These are phyloP conservation scores for Apoderus coryli DNA, from an alignment of 2,888 invertebrate genomes.

Conservation along the genomic window DNA sequence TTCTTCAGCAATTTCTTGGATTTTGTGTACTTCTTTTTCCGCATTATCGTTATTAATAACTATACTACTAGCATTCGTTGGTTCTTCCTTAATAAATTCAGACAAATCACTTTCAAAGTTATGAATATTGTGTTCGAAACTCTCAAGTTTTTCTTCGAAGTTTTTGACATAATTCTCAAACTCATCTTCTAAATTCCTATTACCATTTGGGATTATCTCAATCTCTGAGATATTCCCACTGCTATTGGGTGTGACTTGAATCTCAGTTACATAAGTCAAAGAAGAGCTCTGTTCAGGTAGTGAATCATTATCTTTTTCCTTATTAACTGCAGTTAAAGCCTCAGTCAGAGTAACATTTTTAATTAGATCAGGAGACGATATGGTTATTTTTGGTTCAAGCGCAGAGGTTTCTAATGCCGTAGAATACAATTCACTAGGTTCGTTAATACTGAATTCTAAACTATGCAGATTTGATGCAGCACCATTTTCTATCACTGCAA, in stretches of 20 bases:
- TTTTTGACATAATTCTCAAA: slow-evolving; percentile 30
- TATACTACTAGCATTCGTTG: no score
- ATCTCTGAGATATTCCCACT: slow-evolving; percentile 25
- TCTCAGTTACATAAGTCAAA: slow-evolving; percentile 56
- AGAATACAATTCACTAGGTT: slow-evolving; percentile 27
- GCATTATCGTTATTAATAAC: slow-evolving; percentile 21
- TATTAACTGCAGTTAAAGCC: slow-evolving; percentile 26
- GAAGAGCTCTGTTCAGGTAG: slow-evolving; percentile 22
- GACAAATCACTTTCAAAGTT: slow-evolving; percentile 23
- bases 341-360: slow-evolving; percentile 31
- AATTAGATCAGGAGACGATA: slow-evolving; percentile 32
- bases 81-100: slow-evolving; percentile 17
- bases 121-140: slow-evolving; percentile 24
- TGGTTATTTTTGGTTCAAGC: slow-evolving; percentile 31
- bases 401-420: slow-evolving; percentile 37
- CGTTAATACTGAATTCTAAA: slow-evolving; percentile 23
- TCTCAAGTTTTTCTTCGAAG: slow-evolving; percentile 24
- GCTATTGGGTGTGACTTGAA: slow-evolving; percentile 46
- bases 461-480: slow-evolving; percentile 23
- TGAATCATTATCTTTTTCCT: slow-evolving; percentile 14
- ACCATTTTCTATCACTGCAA: slow-evolving; percentile 19
- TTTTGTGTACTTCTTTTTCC: slow-evolving; percentile 28
- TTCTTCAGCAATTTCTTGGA: slow-evolving; percentile 31
- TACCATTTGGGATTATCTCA: slow-evolving; percentile 30
- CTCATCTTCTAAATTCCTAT: slow-evolving; percentile 30